Percentiles rank a stretch among this genome's conserved stretches.
Evolutionary conservation across 2,888 invertebrate genomes (phyloP).

Genomic region (Hymenopus coronatus): DNA sequence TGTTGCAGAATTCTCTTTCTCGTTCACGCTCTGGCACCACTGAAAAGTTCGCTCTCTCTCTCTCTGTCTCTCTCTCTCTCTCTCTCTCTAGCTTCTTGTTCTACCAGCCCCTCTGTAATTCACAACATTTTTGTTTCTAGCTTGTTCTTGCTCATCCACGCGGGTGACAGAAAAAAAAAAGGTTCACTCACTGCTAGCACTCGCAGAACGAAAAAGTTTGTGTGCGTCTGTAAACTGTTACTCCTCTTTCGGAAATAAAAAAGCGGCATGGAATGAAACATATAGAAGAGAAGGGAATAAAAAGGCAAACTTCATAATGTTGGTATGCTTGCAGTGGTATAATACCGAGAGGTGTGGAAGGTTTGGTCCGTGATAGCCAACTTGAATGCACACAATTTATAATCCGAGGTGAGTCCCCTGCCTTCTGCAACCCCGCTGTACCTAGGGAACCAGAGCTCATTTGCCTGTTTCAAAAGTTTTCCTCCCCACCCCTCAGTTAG

Average conservation of each 20-base stretch:
- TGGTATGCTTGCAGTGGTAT: not conserved
- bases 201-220: not conserved
- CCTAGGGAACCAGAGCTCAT: not conserved
- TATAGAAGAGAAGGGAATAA: not conserved
- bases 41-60: not conserved
- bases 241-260: not conserved
- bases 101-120: not conserved
- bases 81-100: not conserved
- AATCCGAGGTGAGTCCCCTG: not conserved
- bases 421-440: not conserved
- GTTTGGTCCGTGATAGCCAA: not conserved
- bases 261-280: not conserved
- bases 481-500: not conserved
- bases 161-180: not conserved
- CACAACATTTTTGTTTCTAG: not conserved
- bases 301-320: not conserved
- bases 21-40: not conserved
- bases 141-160: not conserved
- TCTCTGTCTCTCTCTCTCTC: not conserved
- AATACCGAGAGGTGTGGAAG: not conserved
- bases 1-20: not conserved
- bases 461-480: not conserved
- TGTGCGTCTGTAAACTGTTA: not conserved
- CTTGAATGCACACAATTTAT: conserved; percentile 6
- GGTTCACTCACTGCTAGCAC: not conserved